These are phyloP conservation scores for Archivesica marissinica DNA, from an alignment of 1,140 invertebrate species.

Conservation along the genomic window DNA sequence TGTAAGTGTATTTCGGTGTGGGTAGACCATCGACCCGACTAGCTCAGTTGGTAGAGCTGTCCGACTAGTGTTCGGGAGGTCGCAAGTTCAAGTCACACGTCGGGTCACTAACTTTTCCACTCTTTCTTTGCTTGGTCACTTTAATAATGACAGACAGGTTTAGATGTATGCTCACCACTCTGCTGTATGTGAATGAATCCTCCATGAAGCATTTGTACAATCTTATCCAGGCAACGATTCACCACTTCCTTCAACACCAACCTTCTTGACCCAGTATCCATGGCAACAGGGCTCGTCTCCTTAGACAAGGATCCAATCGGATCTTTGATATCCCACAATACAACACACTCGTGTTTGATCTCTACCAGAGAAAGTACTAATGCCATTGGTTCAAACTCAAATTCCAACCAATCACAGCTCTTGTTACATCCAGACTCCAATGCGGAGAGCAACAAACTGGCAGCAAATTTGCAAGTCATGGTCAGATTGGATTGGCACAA, in stretches of 20 bases:
- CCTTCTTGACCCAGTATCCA: constrained; percentile 6
- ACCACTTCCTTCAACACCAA: constrained; percentile 1
- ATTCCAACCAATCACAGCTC: constrained; percentile 40
- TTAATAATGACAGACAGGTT: no score
- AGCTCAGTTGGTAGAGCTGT: no score
- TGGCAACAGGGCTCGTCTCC: background rate
- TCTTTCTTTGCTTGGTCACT: no score
- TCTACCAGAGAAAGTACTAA: constrained; percentile 28
- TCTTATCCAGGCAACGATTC: background rate
- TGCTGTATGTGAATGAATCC: background rate
- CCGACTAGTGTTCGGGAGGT: no score
- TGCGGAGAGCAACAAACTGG: background rate
- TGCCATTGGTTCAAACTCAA: constrained; percentile 29
- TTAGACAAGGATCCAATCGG: no score
- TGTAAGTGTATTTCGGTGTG: no score
- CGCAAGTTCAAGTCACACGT: no score
- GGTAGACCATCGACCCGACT: no score
- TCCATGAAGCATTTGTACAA: background rate
- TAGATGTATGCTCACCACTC: constrained; percentile 8
- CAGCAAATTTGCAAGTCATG: constrained; percentile 5
- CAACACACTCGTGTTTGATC: constrained; percentile 12
- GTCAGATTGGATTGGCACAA: background rate
- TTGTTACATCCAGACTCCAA: constrained; percentile 5
- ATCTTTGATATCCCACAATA: background rate
- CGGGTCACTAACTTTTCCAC: no score